Conservation (phyloP, 2,888 invertebrate genomes). For the Xestia c-nigrum region DNA sequence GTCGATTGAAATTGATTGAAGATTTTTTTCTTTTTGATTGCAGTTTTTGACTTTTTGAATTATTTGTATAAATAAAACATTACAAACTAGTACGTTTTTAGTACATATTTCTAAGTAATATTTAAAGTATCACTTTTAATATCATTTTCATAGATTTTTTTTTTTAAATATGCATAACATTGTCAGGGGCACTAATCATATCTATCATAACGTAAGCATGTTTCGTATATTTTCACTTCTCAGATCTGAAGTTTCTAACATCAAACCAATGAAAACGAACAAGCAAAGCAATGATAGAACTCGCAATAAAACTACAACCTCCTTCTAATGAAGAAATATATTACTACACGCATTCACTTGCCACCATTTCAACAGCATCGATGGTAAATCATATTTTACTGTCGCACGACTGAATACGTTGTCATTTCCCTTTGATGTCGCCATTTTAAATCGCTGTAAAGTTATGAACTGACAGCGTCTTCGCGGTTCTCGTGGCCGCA, state of each 20-base stretch:
- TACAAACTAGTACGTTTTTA: background rate
- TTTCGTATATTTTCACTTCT: background rate
- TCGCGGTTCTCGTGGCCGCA: slow-evolving; percentile 56
- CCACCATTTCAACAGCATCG: slow-evolving; percentile 34
- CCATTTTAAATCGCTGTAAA: slow-evolving; percentile 36
- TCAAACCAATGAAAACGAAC: slow-evolving; percentile 1
- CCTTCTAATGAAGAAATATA: slow-evolving; percentile 37
- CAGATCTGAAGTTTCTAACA: background rate
- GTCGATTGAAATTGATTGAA: background rate
- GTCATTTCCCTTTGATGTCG: slow-evolving; percentile 54
- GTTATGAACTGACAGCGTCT: slow-evolving; percentile 8
- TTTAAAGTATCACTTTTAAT: background rate
- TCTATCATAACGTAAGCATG: background rate
- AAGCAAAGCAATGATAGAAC: slow-evolving; percentile 13
- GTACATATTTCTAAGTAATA: background rate
- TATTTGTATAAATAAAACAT: background rate
- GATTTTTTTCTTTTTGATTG: too few species aligned
- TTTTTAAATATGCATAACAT: too few species aligned
- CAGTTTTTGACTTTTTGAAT: too few species aligned
- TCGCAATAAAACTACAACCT: slow-evolving; percentile 31
- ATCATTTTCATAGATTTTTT: too few species aligned
- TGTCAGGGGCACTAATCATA: background rate
- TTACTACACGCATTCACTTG: slow-evolving; percentile 32
- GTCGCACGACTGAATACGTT: slow-evolving; percentile 38
- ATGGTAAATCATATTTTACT: slow-evolving; percentile 56